Evolutionary conservation across 2,113 vertebrate genomes (phyloP).

Genomic region (Notothenia coriiceps): DNA sequence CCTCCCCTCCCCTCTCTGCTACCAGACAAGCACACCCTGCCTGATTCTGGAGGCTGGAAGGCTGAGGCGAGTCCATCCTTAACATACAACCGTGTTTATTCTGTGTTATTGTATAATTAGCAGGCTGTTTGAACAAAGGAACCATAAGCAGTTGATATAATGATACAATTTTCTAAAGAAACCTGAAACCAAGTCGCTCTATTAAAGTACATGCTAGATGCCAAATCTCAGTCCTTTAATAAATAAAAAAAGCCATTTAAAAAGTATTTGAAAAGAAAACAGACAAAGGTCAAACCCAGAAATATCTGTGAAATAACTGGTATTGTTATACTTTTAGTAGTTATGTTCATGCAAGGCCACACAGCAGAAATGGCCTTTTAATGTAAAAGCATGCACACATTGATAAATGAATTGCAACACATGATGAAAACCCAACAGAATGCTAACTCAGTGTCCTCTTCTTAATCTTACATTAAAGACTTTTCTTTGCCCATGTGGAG

Average conservation of each 20-base stretch:
- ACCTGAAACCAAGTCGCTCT: too few species aligned
- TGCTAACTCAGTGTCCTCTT: background rate
- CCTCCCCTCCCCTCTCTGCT: background rate
- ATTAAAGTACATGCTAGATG: too few species aligned
- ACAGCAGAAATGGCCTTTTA: background rate
- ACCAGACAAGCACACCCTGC: conserved; percentile 15
- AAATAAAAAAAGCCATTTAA: too few species aligned
- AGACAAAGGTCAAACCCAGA: background rate
- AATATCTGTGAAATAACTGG: background rate
- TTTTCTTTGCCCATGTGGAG: too few species aligned
- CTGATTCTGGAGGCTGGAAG: conserved; percentile 18
- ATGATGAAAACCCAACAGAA: background rate
- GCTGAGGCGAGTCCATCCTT: conserved; percentile 9
- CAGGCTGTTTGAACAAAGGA: background rate
- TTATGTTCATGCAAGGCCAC: background rate
- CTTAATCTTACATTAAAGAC: background rate
- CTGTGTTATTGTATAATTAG: background rate
- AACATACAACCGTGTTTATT: background rate
- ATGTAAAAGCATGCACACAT: background rate
- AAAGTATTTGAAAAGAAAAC: background rate
- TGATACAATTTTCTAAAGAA: background rate
- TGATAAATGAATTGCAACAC: background rate
- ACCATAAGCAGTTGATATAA: background rate
- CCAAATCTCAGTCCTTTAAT: too few species aligned
- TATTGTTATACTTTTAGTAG: background rate